Evolutionary conservation across 2,113 vertebrate genomes (phyloP).

Genomic region (Myotis brandtii): DNA sequence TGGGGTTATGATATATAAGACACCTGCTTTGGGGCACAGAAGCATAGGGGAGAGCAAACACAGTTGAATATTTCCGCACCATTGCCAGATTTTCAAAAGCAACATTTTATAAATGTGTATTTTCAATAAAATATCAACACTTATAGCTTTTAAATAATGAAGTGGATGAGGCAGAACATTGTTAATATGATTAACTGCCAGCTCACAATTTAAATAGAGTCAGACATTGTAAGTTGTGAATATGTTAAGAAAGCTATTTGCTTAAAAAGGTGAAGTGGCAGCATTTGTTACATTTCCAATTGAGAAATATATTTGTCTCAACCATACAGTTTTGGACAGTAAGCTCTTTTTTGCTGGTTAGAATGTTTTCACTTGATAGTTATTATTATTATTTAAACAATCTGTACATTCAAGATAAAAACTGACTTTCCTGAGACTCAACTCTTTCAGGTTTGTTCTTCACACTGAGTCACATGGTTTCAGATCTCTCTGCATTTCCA

Average conservation of each 20-base stretch:
- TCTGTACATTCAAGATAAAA: background rate
- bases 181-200: conserved; percentile 49
- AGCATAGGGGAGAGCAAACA: background rate
- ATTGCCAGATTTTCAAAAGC: background rate
- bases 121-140: conserved; percentile 44
- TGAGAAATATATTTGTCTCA: background rate
- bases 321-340: background rate
- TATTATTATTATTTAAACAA: background rate
- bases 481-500: background rate
- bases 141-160: conserved; percentile 44
- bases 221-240: background rate
- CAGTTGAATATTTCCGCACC: background rate
- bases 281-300: background rate
- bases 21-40: background rate
- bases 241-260: conserved; percentile 22
- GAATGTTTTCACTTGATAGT: background rate
- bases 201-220: conserved; percentile 47
- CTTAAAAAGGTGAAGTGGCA: background rate
- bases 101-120: conserved; percentile 39
- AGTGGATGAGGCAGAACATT: background rate
- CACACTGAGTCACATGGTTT: background rate
- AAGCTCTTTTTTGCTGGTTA: background rate
- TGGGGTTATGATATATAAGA: background rate
- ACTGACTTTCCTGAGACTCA: background rate
- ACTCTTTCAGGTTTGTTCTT: background rate